Evolutionary conservation across 2,797 vertebrate genomes (phyloP).

Genomic region (Sarcoramphus papa): DNA sequence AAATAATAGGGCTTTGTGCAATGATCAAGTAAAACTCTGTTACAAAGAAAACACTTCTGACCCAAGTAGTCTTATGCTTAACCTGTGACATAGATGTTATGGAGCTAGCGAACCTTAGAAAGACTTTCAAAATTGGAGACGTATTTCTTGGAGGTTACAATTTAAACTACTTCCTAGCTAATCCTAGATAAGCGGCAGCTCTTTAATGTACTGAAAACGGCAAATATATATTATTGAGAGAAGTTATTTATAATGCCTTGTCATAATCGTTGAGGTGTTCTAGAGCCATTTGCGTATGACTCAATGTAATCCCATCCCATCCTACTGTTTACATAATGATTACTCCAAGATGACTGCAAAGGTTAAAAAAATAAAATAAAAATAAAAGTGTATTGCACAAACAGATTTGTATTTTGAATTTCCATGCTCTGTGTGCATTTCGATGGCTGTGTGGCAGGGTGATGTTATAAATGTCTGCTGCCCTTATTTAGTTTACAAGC

Average conservation of each 20-base stretch:
- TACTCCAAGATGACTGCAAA: conserved; percentile 78
- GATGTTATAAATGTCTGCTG: neutral
- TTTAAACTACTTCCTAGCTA: conserved; percentile 74
- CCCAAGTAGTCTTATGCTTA: conserved; percentile 63
- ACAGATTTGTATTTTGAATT: neutral
- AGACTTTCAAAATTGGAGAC: conserved; percentile 55
- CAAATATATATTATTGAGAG: conserved; percentile 79
- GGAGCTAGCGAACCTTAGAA: conserved; percentile 63
- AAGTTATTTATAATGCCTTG: conserved; percentile 83
- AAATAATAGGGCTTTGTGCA: conserved; percentile 75
- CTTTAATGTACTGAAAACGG: conserved; percentile 76
- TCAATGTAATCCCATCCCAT: conserved; percentile 80
- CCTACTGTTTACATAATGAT: conserved; percentile 80
- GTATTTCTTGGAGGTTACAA: conserved; percentile 57
- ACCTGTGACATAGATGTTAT: conserved; percentile 51
- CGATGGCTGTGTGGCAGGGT: rapidly evolving
- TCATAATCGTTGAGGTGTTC: conserved; percentile 78
- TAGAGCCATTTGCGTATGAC: conserved; percentile 76
- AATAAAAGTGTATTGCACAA: conserved; percentile 78
- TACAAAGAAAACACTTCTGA: conserved; percentile 62
- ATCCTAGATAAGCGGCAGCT: conserved; percentile 76
- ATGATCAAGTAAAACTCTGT: conserved; percentile 68
- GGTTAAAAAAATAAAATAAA: conserved; percentile 74
- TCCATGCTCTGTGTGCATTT: neutral
- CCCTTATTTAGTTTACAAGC: neutral